Conservation (phyloP, 2,888 invertebrate species). For the Polietes domitor region DNA sequence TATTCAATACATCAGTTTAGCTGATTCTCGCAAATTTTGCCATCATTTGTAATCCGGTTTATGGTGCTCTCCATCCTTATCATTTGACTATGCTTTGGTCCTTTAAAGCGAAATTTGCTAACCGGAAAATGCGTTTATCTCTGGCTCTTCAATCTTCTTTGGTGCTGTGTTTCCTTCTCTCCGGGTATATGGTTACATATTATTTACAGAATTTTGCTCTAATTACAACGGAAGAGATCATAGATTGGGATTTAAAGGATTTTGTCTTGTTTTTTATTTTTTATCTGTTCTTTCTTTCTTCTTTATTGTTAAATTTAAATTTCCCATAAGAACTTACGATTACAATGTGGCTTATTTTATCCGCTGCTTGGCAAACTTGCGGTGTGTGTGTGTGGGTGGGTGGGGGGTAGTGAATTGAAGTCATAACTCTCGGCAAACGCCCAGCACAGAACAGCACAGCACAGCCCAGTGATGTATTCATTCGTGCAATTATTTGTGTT, state of each 20-base stretch:
- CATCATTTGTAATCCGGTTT: too few relatives aligned
- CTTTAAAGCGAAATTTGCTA: too few relatives aligned
- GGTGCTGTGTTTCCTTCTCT: neutral
- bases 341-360: conserved; percentile 24
- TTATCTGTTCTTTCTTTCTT: neutral
- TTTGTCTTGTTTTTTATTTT: neutral
- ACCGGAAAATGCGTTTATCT: conserved; percentile 15
- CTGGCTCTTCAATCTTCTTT: too few relatives aligned
- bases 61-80: too few relatives aligned
- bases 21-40: too few relatives aligned
- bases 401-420: neutral
- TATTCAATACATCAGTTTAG: too few relatives aligned
- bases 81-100: too few relatives aligned
- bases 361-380: neutral
- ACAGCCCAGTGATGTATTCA: neutral
- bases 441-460: neutral
- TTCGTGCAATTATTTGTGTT: neutral
- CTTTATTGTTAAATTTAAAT: neutral
- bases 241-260: conserved; percentile 23
- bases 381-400: neutral
- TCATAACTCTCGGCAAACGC: neutral
- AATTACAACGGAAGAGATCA: conserved; percentile 35
- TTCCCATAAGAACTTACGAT: conserved; percentile 2
- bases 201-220: conserved; percentile 2
- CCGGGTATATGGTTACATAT: neutral